Conservation (phyloP, 2,797 vertebrate genomes). For the Acipenser transmontanus region DNA sequence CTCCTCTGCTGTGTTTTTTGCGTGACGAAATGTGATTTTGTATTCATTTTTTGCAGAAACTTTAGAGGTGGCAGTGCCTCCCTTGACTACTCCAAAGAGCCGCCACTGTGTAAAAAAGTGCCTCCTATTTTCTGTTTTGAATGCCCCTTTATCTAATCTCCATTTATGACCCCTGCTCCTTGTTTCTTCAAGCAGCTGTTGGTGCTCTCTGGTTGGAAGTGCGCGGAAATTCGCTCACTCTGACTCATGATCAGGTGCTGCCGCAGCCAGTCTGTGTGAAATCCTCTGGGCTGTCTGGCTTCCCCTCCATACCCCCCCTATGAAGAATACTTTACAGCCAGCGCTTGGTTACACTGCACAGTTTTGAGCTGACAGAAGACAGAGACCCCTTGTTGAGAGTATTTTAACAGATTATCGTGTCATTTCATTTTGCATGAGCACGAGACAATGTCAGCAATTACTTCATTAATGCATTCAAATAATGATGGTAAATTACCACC, state of each 20-base stretch:
- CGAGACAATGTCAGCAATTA: not conserved
- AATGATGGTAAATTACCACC: not conserved
- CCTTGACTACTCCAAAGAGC: too few species aligned
- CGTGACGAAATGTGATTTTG: too few species aligned
- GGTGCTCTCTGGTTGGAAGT: not conserved
- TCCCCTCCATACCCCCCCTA: slow-evolving; percentile 20
- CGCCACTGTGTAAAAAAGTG: too few species aligned
- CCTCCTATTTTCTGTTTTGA: too few species aligned
- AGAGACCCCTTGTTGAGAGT: slow-evolving; percentile 31
- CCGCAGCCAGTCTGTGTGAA: slow-evolving; percentile 57
- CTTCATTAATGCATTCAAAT: slow-evolving; percentile 2
- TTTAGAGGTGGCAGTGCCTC: too few species aligned
- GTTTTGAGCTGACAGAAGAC: slow-evolving; percentile 13
- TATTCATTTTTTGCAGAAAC: too few species aligned
- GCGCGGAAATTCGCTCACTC: slow-evolving; percentile 10
- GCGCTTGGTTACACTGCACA: slow-evolving; percentile 23
- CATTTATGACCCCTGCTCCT: not conserved
- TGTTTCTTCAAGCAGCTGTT: slow-evolving; percentile 18
- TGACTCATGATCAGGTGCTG: slow-evolving; percentile 40
- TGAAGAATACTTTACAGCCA: slow-evolving; percentile 3
- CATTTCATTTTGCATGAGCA: too few species aligned
- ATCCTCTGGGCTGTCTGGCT: slow-evolving; percentile 64
- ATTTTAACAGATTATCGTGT: too few species aligned
- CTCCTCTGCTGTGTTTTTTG: too few species aligned
- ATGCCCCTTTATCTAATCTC: too few species aligned